phyloP scores from a whole-genome alignment of 2,797 vertebrate genomes.

The Pachyuromys duprasi region DNA sequence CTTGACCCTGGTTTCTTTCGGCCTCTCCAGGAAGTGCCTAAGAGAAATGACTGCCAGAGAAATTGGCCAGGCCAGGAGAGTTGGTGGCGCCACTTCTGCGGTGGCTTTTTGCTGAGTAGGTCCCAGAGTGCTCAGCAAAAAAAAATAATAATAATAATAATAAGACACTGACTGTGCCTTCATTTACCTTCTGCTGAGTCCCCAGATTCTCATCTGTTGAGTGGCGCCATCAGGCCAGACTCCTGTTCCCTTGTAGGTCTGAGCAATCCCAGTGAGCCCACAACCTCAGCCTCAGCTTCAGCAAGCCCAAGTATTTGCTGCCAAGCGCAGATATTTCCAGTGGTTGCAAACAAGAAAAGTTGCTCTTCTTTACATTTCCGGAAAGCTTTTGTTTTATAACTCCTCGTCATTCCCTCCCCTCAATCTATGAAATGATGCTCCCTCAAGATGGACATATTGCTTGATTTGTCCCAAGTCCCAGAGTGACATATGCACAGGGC shows the following conservation, averaged over 20 bases:
- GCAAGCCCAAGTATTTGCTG: neutral
- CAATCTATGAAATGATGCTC: neutral
- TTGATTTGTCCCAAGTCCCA: neutral
- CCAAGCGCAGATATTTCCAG: neutral
- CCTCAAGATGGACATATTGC: neutral
- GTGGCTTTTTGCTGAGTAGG: slow-evolving; percentile 50
- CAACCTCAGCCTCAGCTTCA: no score
- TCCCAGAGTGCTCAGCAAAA: no score
- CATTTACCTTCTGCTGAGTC: slow-evolving; percentile 35
- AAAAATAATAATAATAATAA: neutral
- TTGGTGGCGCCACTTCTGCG: neutral
- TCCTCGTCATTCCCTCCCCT: neutral
- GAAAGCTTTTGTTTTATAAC: neutral
- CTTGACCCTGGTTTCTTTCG: neutral
- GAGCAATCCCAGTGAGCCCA: neutral
- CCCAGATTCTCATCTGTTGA: neutral
- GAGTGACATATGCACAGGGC: neutral
- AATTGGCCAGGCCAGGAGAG: neutral
- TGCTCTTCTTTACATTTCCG: neutral
- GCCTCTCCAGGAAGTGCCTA: neutral
- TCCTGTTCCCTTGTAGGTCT: neutral
- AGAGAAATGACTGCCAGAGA: neutral
- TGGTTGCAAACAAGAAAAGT: neutral
- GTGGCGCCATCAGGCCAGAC: neutral
- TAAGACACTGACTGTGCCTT: neutral